These are phyloP conservation scores for Ianthella basta DNA, from an alignment of 37 sponge, comb jelly and placozoan genomes.

Conservation along the genomic window DNA sequence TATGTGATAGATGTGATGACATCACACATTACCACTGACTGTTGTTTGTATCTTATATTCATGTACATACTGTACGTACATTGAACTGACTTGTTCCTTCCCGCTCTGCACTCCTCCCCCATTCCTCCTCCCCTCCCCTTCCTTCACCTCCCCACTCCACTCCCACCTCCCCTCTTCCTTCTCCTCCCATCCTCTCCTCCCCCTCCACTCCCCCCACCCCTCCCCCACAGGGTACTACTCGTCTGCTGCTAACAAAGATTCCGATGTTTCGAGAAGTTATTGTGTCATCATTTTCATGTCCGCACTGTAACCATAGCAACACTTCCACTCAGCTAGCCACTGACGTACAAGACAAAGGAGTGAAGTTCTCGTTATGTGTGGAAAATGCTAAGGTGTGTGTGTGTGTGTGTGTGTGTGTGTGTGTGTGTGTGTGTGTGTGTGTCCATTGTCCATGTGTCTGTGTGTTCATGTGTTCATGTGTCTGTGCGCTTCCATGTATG, in stretches of 20 bases:
- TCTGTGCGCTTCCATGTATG: neutral
- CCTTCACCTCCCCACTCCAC: no score
- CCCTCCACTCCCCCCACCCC: neutral
- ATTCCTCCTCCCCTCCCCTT: no score
- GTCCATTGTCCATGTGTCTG: conserved; percentile 10
- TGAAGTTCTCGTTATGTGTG: conserved; percentile 68
- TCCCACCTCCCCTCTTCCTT: no score
- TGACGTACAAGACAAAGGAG: conserved; percentile 68
- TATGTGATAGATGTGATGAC: no score
- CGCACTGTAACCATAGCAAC: conserved; percentile 80
- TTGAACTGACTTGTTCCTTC: no score
- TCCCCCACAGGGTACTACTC: conserved; percentile 74
- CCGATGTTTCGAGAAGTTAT: conserved; percentile 94
- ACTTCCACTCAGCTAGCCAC: conserved; percentile 79
- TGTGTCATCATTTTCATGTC: conserved; percentile 84
- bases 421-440: conserved; percentile 13
- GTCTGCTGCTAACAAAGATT: conserved; percentile 89
- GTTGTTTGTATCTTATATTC: no score
- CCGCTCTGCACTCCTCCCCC: no score
- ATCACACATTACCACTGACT: no score
- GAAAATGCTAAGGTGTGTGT: conserved; percentile 42
- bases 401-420: neutral
- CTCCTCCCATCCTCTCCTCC: no score
- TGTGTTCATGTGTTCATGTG: neutral
- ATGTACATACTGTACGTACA: no score